Evolutionary conservation across 2,888 invertebrate genomes (phyloP).

Genomic region (Platycheirus rosarum): DNA sequence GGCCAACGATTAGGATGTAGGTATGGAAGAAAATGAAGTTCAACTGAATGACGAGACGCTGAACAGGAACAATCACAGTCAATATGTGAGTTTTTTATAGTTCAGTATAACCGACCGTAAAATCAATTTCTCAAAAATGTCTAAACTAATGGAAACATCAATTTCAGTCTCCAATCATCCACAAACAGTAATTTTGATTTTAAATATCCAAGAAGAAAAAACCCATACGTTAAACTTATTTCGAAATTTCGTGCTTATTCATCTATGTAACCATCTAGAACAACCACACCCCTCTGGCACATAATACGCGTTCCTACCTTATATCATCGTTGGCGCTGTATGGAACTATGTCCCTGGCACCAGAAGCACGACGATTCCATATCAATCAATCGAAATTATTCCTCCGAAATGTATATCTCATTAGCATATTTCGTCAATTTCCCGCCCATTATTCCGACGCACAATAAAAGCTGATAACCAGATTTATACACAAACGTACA

Average conservation of each 20-base stretch:
- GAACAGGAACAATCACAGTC: too few species aligned
- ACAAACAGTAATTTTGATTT: slow-evolving; percentile 44
- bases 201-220: slow-evolving; percentile 25
- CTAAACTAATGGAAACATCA: slow-evolving; percentile 15
- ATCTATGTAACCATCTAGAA: slow-evolving; percentile 59
- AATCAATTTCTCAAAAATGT: neutral
- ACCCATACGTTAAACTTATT: slow-evolving; percentile 49
- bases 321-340: neutral
- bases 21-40: too few species aligned
- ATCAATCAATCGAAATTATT: slow-evolving; percentile 70
- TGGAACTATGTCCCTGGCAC: too few species aligned
- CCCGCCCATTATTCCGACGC: slow-evolving; percentile 55
- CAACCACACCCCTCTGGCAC: too few species aligned
- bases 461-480: slow-evolving; percentile 64
- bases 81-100: too few species aligned
- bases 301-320: too few species aligned
- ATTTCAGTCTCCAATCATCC: neutral
- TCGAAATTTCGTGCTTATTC: slow-evolving; percentile 55
- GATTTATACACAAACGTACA: slow-evolving; percentile 35
- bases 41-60: too few species aligned
- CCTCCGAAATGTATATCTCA: slow-evolving; percentile 62
- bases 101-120: too few species aligned
- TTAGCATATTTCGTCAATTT: slow-evolving; percentile 71
- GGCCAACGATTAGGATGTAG: too few species aligned
- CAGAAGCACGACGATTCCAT: slow-evolving; percentile 29